Percentiles rank a stretch among this genome's conserved stretches.
phyloP scores from a whole-genome alignment of 2,888 invertebrate species.

The Agonopterix heracliana region DNA sequence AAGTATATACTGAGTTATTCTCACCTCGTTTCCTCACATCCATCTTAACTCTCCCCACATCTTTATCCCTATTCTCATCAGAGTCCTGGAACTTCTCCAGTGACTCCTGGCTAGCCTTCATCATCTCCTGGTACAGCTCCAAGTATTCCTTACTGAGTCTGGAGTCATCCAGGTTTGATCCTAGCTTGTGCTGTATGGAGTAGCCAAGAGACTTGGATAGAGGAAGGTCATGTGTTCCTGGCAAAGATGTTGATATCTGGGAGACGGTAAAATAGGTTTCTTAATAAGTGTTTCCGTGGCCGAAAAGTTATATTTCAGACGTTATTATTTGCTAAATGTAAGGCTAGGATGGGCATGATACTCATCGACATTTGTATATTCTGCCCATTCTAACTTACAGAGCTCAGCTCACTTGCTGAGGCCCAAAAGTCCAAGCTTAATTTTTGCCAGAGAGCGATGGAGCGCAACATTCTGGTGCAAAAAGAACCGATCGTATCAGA shows the following conservation, averaged over 20 bases:
- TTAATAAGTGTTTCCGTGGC: no score
- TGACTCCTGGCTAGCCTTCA: conserved; percentile 37
- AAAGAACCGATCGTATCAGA: no score
- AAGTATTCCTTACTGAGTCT: conserved; percentile 32
- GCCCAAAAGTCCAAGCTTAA: no score
- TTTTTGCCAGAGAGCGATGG: no score
- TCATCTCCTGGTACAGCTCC: conserved; percentile 43
- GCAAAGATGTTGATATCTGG: conserved; percentile 2
- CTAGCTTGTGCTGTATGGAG: conserved; percentile 21
- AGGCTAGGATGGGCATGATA: no score
- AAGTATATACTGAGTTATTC: background rate
- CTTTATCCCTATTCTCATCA: conserved; percentile 27
- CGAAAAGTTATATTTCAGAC: no score
- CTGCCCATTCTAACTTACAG: no score
- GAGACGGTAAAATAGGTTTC: background rate
- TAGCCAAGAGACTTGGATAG: conserved; percentile 39
- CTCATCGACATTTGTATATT: no score
- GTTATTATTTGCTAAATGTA: no score
- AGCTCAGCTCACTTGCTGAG: no score
- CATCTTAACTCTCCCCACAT: conserved; percentile 28
- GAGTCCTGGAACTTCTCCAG: conserved; percentile 27
- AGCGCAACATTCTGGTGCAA: no score
- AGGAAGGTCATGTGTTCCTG: conserved; percentile 15
- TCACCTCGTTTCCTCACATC: conserved; percentile 33
- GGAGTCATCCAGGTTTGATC: conserved; percentile 25